phyloP scores from a whole-genome alignment of 1,140 invertebrate genomes.

The Drosophila funebris region DNA sequence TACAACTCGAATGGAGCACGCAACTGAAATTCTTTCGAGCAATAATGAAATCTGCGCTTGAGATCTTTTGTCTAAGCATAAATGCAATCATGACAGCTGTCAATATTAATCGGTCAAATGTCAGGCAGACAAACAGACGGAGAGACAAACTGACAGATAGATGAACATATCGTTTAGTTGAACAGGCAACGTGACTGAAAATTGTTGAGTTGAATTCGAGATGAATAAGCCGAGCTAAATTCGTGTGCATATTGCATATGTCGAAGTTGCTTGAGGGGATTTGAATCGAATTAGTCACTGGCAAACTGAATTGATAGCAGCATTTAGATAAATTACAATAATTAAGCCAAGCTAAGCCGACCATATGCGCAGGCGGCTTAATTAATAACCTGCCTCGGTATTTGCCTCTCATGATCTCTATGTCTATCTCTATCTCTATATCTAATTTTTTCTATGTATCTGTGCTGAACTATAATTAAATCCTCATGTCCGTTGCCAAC shows the following conservation, averaged over 20 bases:
- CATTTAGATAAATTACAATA: conserved; percentile 78
- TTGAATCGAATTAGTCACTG: conserved; percentile 62
- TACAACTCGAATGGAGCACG: conserved; percentile 41
- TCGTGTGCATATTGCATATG: conserved; percentile 57
- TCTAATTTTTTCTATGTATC: conserved; percentile 14
- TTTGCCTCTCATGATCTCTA: background rate
- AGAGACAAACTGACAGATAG: conserved; percentile 22
- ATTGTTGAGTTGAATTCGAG: conserved; percentile 43
- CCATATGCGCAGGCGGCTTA: conserved; percentile 77
- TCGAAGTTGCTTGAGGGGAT: conserved; percentile 38
- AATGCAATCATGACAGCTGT: conserved; percentile 79
- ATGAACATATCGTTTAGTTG: conserved; percentile 9
- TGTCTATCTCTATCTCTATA: conserved; percentile 27
- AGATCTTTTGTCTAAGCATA: conserved; percentile 48
- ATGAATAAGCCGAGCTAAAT: conserved; percentile 65
- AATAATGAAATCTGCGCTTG: conserved; percentile 38
- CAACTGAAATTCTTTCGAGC: conserved; percentile 34
- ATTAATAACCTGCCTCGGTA: conserved; percentile 65
- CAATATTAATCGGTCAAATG: conserved; percentile 77
- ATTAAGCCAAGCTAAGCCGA: conserved; percentile 43
- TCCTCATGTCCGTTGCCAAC: conserved; percentile 24
- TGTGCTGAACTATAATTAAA: conserved; percentile 52
- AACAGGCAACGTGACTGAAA: conserved; percentile 59
- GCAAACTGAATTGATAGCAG: conserved; percentile 56
- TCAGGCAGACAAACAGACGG: conserved; percentile 33